Conservation (phyloP, 2,888 invertebrate species). For the Autographa gamma region DNA sequence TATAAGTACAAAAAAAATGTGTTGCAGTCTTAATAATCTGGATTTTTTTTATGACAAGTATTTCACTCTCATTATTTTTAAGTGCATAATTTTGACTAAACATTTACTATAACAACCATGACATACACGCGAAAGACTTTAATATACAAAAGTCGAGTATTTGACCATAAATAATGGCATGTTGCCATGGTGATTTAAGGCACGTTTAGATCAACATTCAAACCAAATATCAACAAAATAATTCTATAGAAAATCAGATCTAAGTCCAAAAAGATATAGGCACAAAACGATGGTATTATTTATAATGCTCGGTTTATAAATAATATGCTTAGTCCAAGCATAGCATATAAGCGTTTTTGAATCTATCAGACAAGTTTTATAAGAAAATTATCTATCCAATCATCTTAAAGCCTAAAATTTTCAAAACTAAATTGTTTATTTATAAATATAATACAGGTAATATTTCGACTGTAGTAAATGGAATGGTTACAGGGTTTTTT, state of each 20-base stretch:
- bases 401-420: neutral
- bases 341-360: conserved; percentile 22
- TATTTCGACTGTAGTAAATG: neutral
- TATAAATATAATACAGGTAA: conserved; percentile 11
- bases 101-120: neutral
- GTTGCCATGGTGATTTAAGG: conserved; percentile 2
- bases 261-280: too few relatives aligned
- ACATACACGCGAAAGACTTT: neutral
- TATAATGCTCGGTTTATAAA: neutral
- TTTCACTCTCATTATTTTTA: neutral
- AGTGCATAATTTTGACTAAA: neutral
- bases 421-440: neutral
- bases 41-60: neutral
- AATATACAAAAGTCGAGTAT: neutral
- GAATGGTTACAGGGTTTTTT: neutral
- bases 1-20: neutral
- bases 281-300: too few relatives aligned
- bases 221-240: neutral
- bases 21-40: neutral
- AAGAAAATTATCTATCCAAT: conserved; percentile 26
- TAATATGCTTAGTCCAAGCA: neutral
- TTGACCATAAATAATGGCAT: neutral
- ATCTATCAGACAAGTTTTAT: conserved; percentile 5
- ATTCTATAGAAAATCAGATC: neutral
- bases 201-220: neutral